phyloP scores from a whole-genome alignment of 2,113 vertebrate species.

The Notechis scutatus region DNA sequence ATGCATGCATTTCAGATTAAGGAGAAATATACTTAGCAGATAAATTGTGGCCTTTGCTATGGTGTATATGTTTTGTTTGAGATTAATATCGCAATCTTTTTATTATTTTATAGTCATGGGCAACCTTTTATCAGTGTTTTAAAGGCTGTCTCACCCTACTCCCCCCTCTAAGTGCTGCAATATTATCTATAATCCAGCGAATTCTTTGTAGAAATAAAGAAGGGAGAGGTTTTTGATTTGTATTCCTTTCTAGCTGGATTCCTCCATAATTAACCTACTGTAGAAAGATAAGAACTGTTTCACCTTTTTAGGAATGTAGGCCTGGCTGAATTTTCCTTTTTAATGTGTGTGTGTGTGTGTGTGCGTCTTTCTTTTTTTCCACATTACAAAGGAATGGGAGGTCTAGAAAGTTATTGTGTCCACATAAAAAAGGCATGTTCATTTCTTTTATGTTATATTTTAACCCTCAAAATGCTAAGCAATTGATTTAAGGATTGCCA shows the following conservation, averaged over 20 bases:
- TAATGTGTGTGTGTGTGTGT: not conserved
- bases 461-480: not conserved
- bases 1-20: too few species aligned
- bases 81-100: not conserved
- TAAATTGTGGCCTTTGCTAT: not conserved
- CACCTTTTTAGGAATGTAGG: not conserved
- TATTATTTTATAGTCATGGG: not conserved
- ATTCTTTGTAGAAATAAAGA: not conserved
- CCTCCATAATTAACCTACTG: conserved; percentile 37
- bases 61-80: not conserved
- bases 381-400: not conserved
- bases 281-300: conserved; percentile 11
- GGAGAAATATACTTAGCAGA: not conserved
- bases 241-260: conserved; percentile 17
- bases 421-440: not conserved
- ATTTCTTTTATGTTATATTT: not conserved
- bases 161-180: not conserved
- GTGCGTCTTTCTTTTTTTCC: not conserved
- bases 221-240: conserved; percentile 15
- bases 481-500: not conserved
- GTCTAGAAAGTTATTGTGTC: not conserved
- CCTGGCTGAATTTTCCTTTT: not conserved
- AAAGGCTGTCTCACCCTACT: not conserved
- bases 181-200: not conserved
- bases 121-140: not conserved